Conservation (phyloP, 1,140 invertebrate species). For the Matsumurasca onukii region DNA sequence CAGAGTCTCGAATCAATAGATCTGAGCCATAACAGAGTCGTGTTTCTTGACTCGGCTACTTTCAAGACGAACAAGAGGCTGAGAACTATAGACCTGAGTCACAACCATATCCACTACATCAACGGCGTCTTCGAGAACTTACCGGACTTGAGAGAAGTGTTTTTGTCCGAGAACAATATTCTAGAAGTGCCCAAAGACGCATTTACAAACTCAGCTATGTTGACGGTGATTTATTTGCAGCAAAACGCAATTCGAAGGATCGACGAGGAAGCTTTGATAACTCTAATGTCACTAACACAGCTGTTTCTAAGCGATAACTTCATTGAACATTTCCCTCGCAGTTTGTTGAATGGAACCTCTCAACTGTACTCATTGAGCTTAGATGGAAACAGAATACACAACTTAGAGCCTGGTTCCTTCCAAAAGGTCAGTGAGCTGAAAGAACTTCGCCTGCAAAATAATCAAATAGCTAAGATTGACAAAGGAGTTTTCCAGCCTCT, state of each 20-base stretch:
- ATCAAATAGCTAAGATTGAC: constrained; percentile 71
- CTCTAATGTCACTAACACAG: constrained; percentile 73
- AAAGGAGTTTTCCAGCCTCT: constrained; percentile 79
- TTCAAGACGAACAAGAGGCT: constrained; percentile 74
- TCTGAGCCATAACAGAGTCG: constrained; percentile 84
- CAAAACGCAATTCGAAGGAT: constrained; percentile 81
- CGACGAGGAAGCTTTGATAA: constrained; percentile 69
- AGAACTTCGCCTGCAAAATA: constrained; percentile 86
- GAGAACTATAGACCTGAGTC: constrained; percentile 79
- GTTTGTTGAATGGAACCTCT: constrained; percentile 70
- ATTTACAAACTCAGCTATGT: constrained; percentile 71
- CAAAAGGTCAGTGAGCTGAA: constrained; percentile 67
- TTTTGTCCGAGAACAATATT: constrained; percentile 88
- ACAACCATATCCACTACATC: constrained; percentile 86
- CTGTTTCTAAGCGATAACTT: constrained; percentile 86
- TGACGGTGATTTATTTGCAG: constrained; percentile 83
- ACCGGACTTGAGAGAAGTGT: constrained; percentile 72
- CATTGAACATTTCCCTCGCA: constrained; percentile 69
- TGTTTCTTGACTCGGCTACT: constrained; percentile 65
- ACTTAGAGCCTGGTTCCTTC: constrained; percentile 78
- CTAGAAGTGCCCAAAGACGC: constrained; percentile 78
- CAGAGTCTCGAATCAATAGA: constrained; percentile 78
- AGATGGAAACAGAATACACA: constrained; percentile 85
- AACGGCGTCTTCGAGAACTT: constrained; percentile 77
- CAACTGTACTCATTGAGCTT: constrained; percentile 81